A percentile compares a stretch with the other conserved stretches of the same genome.
Evolutionary conservation across 2,888 invertebrate species (phyloP).

Genomic region (Drosophila dives): DNA sequence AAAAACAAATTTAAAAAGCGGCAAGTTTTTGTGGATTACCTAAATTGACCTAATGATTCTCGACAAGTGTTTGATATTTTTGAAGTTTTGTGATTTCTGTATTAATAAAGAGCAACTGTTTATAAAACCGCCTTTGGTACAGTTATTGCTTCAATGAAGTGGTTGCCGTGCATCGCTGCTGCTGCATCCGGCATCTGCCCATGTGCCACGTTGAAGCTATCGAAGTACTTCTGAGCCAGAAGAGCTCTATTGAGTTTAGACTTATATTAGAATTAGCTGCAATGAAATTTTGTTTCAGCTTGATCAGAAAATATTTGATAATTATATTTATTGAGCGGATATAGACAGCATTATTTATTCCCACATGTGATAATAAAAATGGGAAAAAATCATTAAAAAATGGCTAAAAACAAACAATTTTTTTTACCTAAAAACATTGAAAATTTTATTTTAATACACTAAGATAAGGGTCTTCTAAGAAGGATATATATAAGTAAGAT

Average conservation of each 20-base stretch:
- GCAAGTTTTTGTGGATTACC: conserved; percentile 29
- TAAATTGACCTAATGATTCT: conserved; percentile 4
- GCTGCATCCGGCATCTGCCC: conserved; percentile 24
- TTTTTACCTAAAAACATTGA: too few relatives aligned
- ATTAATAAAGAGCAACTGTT: conserved; percentile 6
- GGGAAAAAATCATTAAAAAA: neutral
- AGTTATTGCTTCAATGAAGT: conserved; percentile 39
- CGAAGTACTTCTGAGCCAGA: conserved; percentile 12
- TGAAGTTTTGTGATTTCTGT: conserved; percentile 20
- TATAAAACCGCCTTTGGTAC: conserved; percentile 33
- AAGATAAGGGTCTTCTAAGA: neutral
- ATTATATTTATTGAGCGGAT: too few relatives aligned
- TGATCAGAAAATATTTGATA: neutral
- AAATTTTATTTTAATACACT: neutral
- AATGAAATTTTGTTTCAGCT: neutral
- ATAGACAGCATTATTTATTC: neutral
- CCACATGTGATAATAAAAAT: neutral
- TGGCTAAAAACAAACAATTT: accelerated
- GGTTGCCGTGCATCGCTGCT: conserved; percentile 11
- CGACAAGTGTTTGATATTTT: neutral
- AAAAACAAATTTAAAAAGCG: conserved; percentile 19
- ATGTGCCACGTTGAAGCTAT: conserved; percentile 21
- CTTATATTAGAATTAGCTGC: conserved; percentile 37
- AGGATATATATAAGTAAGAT: neutral
- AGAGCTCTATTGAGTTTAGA: conserved; percentile 37